Base-by-base conservation (phyloP, 2,113 vertebrate species). In the Prochilodus magdalenae region DNA sequence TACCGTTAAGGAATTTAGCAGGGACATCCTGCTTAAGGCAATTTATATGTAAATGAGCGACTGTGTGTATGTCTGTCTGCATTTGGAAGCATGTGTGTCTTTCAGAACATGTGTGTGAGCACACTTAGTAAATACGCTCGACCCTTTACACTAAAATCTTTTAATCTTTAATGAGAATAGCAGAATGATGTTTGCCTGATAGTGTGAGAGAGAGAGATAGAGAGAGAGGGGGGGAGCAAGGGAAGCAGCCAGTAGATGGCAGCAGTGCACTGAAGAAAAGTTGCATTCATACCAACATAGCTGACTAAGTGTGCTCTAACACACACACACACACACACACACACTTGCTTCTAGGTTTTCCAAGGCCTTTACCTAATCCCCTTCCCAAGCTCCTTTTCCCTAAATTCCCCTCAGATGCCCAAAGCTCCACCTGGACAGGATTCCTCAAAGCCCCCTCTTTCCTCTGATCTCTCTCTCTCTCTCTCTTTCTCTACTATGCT, bases 161-260 rank as follows among this genome's bases (percentile, higher is more conserved):
- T 80, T 59, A 53, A 29, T 75, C 18, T 60, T 80, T 76, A 71
- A 80, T 29, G 47, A 80, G 55, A 80, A 44, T 11, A 40, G 2
- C 47, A 75, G 72, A 84, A 51, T 65, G 79, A 67, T 67, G 36
- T 75, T 84, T 75, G 71, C 73, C 29, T 27, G 26, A 49, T 33
- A 73, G 24, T 18, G 60, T 36, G 8, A 55, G 3, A 55, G 27
- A 55, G 12, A 71, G 20, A 57, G 55, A 72, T 53, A 65, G 40
- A 49, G 44, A 16, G 47, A 40, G 27, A 6, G 15, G 57, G 62
- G 71, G 1, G 62, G 24, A 66, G 30, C 5, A 18, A 20, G 30
- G 36, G 6, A 36, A 29, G 16, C 22, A 70, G 89, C 78, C 93
- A 94, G 86, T 83, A 24, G 89, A 93, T 90, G 77, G 86, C 87